Evolutionary conservation across 2,113 vertebrate species (phyloP).

Genomic region (Merops nubicus): DNA sequence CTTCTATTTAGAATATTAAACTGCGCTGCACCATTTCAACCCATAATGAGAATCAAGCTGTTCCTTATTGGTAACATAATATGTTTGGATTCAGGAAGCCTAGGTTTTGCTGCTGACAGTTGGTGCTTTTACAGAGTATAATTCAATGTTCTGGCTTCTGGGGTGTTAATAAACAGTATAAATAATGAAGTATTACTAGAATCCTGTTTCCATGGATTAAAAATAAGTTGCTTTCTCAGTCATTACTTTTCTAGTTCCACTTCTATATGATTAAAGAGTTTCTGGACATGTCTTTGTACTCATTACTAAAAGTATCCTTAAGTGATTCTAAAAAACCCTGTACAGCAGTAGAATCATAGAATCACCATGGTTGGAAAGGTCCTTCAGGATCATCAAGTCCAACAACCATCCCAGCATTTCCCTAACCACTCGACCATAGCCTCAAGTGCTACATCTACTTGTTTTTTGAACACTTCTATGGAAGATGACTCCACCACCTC

Average conservation of each 20-base stretch:
- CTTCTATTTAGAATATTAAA: background rate
- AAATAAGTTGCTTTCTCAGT: background rate
- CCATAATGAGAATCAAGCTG: background rate
- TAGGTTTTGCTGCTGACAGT: background rate
- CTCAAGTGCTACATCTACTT: no score
- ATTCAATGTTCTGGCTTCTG: background rate
- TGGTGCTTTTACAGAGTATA: background rate
- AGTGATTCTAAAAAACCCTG: background rate
- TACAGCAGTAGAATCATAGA: no score
- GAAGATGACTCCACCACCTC: no score
- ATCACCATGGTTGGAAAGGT: no score
- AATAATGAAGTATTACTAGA: background rate
- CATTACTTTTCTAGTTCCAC: background rate
- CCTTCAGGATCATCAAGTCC: no score
- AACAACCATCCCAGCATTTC: no score
- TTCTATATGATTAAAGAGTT: background rate
- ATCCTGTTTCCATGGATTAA: background rate
- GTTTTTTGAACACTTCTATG: no score
- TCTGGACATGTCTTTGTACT: background rate
- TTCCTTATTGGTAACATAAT: background rate
- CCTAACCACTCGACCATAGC: no score
- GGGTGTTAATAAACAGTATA: background rate
- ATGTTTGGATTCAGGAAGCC: background rate
- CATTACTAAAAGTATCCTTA: background rate
- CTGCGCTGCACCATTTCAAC: background rate